Evolutionary conservation across 2,113 vertebrate species (phyloP).

Genomic region (Mormyrus lacerda): DNA sequence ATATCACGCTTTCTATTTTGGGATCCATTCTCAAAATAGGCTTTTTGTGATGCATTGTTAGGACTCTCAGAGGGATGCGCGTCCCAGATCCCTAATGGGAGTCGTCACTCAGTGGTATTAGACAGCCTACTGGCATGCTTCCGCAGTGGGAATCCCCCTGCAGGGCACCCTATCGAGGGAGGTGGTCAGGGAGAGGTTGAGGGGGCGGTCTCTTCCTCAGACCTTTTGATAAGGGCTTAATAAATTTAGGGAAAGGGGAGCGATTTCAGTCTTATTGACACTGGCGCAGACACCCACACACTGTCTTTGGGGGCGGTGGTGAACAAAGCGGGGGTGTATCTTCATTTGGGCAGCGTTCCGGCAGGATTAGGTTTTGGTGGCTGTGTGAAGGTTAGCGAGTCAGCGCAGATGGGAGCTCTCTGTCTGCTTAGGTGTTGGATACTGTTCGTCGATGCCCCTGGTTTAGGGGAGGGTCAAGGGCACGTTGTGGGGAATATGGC

Average conservation of each 20-base stretch:
- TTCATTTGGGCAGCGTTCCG: conserved; percentile 53
- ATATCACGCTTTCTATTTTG: not conserved
- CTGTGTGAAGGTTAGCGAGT: conserved; percentile 46
- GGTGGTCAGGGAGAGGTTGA: not conserved
- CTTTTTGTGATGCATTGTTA: not conserved
- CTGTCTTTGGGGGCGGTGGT: not conserved
- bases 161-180: not conserved
- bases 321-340: conserved; percentile 19
- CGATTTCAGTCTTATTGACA: not conserved
- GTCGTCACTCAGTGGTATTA: not conserved
- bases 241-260: not conserved
- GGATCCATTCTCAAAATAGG: not conserved
- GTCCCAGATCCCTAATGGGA: not conserved
- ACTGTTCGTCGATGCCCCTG: conserved; percentile 28
- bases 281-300: not conserved
- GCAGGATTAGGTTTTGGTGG: conserved; percentile 22
- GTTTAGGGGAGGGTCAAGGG: not conserved
- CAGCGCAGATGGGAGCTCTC: conserved; percentile 52
- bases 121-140: not conserved
- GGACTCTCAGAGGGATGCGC: not conserved
- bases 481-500: not conserved
- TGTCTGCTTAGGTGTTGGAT: conserved; percentile 53
- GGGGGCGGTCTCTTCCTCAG: not conserved
- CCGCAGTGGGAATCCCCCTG: not conserved
- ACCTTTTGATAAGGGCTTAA: not conserved